Base-by-base conservation (phyloP, 2,113 vertebrate genomes). In the Cichladusa arquata region DNA sequence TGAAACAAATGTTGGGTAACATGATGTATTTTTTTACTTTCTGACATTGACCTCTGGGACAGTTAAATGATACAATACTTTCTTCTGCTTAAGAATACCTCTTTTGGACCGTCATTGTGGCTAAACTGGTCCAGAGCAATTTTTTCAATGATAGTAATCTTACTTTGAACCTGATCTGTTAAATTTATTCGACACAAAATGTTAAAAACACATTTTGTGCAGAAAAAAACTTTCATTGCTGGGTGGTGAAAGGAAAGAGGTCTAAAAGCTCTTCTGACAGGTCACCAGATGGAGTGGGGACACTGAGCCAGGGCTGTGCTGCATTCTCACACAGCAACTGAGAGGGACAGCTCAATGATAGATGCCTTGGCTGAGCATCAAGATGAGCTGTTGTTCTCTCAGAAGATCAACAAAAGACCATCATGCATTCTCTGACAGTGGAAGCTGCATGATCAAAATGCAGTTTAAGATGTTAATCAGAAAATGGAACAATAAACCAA, bases 401-500 rank as follows among this genome's bases (percentile, higher is more conserved):
- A 77, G 57, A 87, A 92, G 73, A 94, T 85, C 91, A 77, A 78
- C 79, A 77, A 78, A 71, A 88, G 60, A 88, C 56, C 51, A 86
- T 88, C 82, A 36, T 38, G 85, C 67, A 88, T 74, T 42, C 81
- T 17, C 47, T 62, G 66, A 40, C 80, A 51, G 79, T 14, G 81
- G 44, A 47, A 90, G 24, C 47, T 96, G 84, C 80, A 71, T 9
- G 58, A 92, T 62, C 91, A 87, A 95, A 91, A 85, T 72, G 48
- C 54, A 72, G 40, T 57, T 91, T 81, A 89, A 94, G 90, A 90
- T 90, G 85, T 71, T 94, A 86, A 95, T 88, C 93, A 93, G 85
- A 81, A 94, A 96, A 92, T 56, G 67, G 90, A 86, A 74, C 67
- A 62, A 90, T 58, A 80, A 89, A 81, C n/a, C 82, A 29, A 80